Percentiles rank a stretch among this genome's conserved stretches.
Evolutionary conservation across 1,140 invertebrate genomes (phyloP).

Genomic region (Monochamus saltuarius): DNA sequence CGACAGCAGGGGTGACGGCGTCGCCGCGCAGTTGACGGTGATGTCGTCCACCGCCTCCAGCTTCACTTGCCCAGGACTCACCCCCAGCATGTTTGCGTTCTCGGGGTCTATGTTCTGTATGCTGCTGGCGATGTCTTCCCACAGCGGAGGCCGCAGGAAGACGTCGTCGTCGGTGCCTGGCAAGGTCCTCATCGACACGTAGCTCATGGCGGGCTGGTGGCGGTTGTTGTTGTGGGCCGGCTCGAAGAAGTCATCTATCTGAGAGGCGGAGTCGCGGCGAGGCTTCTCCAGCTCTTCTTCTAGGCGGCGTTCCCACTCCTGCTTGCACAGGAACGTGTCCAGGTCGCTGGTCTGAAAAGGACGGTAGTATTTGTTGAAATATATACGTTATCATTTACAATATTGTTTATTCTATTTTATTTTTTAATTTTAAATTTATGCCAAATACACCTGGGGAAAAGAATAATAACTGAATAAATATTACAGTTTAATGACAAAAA

Average conservation of each 20-base stretch:
- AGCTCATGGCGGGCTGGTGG: conserved; percentile 52
- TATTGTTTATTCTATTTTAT: no score
- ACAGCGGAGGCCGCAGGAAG: conserved; percentile 78
- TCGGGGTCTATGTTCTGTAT: conserved; percentile 86
- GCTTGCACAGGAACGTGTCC: conserved; percentile 62
- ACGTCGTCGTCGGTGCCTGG: conserved; percentile 67
- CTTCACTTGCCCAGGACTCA: conserved; percentile 66
- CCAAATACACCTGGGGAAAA: no score
- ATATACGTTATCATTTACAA: no score
- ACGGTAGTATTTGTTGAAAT: neutral
- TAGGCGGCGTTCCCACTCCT: conserved; percentile 59
- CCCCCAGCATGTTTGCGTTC: conserved; percentile 80
- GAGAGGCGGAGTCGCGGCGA: conserved; percentile 62
- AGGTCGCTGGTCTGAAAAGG: conserved; percentile 61
- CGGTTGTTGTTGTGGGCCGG: conserved; percentile 20
- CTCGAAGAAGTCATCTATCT: conserved; percentile 72
- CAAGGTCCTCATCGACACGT: conserved; percentile 56
- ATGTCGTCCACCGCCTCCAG: conserved; percentile 70
- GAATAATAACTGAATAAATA: no score
- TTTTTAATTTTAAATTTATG: no score
- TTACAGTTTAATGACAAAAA: no score
- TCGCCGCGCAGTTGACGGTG: conserved; percentile 53
- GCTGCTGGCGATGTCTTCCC: conserved; percentile 87
- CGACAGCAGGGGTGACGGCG: conserved; percentile 68
- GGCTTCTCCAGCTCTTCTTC: conserved; percentile 61